Conservation (phyloP, 2,797 vertebrate genomes). For the Argentina silus region DNA sequence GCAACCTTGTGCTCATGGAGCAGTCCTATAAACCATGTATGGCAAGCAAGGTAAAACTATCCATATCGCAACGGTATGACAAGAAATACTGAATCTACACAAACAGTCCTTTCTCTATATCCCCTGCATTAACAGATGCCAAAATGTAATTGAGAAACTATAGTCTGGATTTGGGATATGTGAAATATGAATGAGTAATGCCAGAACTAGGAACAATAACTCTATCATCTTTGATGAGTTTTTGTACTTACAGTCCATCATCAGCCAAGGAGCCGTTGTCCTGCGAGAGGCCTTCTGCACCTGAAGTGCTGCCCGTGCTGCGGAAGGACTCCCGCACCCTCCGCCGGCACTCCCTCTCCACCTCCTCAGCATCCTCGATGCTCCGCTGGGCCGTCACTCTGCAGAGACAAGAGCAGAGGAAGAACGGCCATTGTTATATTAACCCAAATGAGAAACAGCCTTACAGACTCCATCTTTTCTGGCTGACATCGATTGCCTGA, state of each 20-base stretch:
- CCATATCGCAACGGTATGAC: not conserved
- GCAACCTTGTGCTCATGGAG: slow-evolving; percentile 28
- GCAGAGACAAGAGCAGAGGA: not conserved
- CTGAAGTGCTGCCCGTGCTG: slow-evolving; percentile 40
- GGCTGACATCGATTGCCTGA: slow-evolving; percentile 16
- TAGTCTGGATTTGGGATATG: not conserved
- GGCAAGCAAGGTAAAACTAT: not conserved
- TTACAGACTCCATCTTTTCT: not conserved
- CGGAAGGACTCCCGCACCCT: slow-evolving; percentile 74
- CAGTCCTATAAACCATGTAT: not conserved
- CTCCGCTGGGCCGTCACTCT: slow-evolving; percentile 87
- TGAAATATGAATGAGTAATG: not conserved
- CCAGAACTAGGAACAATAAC: slow-evolving; percentile 1
- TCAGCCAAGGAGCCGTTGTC: slow-evolving; percentile 60
- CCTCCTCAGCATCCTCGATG: slow-evolving; percentile 89
- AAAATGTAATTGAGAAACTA: not conserved
- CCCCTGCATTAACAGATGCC: not conserved
- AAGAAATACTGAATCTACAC: not conserved
- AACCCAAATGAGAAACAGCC: slow-evolving; percentile 18
- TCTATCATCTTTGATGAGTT: not conserved
- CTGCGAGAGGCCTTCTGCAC: slow-evolving; percentile 36
- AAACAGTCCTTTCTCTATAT: not conserved
- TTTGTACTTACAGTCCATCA: slow-evolving; percentile 78
- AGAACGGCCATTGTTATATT: not conserved
- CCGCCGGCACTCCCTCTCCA: slow-evolving; percentile 80